These are phyloP conservation scores for Zygothrica quintamaculata DNA, from an alignment of 2,888 invertebrate species.

Conservation along the genomic window DNA sequence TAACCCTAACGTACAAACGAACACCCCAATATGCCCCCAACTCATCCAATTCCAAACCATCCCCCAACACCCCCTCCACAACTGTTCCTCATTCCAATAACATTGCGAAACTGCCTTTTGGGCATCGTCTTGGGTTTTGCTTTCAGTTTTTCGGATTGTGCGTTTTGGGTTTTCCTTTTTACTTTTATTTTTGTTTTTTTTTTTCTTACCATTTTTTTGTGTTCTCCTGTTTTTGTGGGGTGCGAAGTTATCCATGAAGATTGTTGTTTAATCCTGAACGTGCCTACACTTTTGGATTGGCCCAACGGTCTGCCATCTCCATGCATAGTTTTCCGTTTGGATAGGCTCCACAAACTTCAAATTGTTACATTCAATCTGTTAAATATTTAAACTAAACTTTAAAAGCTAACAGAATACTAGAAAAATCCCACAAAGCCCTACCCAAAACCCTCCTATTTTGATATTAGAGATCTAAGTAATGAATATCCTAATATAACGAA, in stretches of 20 bases:
- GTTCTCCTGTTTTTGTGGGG: background rate
- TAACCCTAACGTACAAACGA: conserved; percentile 60
- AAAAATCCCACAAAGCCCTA: too few relatives aligned
- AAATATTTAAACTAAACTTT: too few relatives aligned
- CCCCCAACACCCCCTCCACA: conserved; percentile 16
- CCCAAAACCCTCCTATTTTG: too few relatives aligned
- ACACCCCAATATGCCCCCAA: background rate
- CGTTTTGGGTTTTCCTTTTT: background rate
- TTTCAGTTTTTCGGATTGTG: conserved; percentile 2
- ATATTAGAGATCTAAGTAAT: too few relatives aligned
- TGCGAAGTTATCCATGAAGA: background rate
- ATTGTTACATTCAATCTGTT: too few relatives aligned
- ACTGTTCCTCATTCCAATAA: conserved; percentile 4
- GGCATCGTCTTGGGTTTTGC: conserved; percentile 26
- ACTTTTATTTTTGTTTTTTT: background rate
- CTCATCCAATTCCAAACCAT: conserved; percentile 2
- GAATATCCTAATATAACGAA: too few relatives aligned
- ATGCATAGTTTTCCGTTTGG: background rate
- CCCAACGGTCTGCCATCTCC: background rate
- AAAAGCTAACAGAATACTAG: too few relatives aligned
- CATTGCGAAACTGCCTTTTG: conserved; percentile 65
- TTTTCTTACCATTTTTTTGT: background rate
- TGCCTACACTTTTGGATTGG: background rate
- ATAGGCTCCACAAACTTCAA: too few relatives aligned
- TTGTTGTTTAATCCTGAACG: background rate